These are phyloP conservation scores for Parasteatoda tepidariorum DNA, from an alignment of 1,140 invertebrate species.

Conservation along the genomic window DNA sequence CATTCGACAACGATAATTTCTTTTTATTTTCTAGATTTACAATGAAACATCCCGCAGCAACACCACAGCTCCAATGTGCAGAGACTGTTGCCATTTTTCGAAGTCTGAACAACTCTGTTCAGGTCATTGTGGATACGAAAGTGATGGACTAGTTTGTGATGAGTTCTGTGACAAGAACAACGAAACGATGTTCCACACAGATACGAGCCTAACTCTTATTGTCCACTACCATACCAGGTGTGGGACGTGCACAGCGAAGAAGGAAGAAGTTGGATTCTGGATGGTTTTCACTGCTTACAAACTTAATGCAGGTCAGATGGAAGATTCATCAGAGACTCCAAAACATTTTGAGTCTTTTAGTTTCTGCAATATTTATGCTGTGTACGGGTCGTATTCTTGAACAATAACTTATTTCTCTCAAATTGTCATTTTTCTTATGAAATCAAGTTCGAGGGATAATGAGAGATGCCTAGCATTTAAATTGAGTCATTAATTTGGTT, in stretches of 20 bases:
- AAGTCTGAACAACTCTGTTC: not conserved
- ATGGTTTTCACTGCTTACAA: constrained; percentile 51
- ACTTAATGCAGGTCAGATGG: constrained; percentile 15
- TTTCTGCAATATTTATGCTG: not conserved
- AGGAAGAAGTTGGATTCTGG: constrained; percentile 35
- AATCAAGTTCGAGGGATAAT: too few species aligned
- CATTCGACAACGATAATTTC: not conserved
- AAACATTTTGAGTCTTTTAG: not conserved
- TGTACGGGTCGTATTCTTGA: not conserved
- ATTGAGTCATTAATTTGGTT: too few species aligned
- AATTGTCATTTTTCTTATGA: too few species aligned
- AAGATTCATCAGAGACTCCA: not conserved
- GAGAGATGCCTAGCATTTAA: too few species aligned
- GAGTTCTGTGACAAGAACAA: constrained; percentile 37
- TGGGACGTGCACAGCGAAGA: constrained; percentile 18
- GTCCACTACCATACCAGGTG: constrained; percentile 43
- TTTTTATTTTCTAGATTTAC: constrained; percentile 16
- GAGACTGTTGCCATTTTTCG: constrained; percentile 25
- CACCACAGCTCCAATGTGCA: constrained; percentile 9
- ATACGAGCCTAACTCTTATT: not conserved
- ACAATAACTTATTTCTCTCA: not conserved
- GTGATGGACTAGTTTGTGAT: constrained; percentile 27
- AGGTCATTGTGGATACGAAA: constrained; percentile 30
- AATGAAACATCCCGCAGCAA: constrained; percentile 36
- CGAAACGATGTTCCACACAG: not conserved